Percentiles rank a stretch among this genome's conserved stretches.
Conservation (phyloP, 2,113 vertebrate species). For the Climacteris rufus region DNA sequence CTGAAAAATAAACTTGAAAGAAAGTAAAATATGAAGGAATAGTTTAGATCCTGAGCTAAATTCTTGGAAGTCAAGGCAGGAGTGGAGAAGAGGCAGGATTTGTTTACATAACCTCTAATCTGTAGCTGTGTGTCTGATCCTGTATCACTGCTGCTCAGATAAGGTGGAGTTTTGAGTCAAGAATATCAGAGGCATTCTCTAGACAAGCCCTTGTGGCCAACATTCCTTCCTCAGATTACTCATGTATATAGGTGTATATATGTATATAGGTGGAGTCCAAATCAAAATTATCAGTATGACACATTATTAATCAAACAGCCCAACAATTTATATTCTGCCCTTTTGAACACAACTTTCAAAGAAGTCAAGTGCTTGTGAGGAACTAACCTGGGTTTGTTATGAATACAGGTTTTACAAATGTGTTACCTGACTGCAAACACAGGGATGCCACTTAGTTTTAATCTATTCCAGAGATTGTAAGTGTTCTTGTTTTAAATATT, state of each 20-base stretch:
- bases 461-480: background rate
- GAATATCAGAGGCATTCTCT: background rate
- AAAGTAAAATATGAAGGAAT: background rate
- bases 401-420: background rate
- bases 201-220: background rate
- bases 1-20: background rate
- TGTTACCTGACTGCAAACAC: background rate
- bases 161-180: background rate
- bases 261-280: background rate
- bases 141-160: background rate
- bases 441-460: background rate
- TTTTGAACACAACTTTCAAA: background rate
- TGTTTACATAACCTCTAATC: slow-evolving; percentile 1
- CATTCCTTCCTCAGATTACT: background rate
- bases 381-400: background rate
- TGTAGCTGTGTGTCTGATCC: background rate
- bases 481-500: background rate
- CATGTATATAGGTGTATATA: background rate
- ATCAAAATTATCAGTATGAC: background rate
- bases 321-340: background rate
- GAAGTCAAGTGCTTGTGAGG: background rate
- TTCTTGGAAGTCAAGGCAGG: background rate
- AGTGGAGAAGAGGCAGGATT: background rate
- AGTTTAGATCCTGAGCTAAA: background rate
- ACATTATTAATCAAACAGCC: background rate